Base-by-base conservation (phyloP, 2,888 invertebrate genomes). In the Agonopterix arenella region DNA sequence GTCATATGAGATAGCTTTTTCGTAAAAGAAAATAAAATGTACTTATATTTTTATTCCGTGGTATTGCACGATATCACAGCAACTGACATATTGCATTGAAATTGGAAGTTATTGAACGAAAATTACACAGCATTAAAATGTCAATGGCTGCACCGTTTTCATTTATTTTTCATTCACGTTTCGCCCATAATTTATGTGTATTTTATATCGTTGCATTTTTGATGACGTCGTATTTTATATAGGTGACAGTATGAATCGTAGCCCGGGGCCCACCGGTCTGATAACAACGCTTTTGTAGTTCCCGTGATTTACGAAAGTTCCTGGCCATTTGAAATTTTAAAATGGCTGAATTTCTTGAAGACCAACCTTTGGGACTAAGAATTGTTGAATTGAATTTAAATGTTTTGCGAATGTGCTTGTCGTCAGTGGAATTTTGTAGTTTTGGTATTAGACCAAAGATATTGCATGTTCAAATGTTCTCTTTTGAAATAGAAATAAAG, bases 171-270 rank as follows among this genome's bases (percentile, higher is more conserved):
- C 65, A 66, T 63, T 61, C 61, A 55, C 56, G 54, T 58, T 44
- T 5, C 28, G 54, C 58, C 53, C 52, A 65, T 70, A 69, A 71
- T 68, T 72, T 69, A 71, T 73, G 69, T 70, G 69, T 70, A 66
- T 57, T 62, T 60, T 61, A 67, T 68, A 68, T 66, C 66, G 67
- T 62, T 74, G 71, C 68, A 73, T 73, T 70, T 75, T 74, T 75
- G 73, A 76, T 75, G 73, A 70, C 63, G 60, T 58, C 54, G 60
- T 70, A 73, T 69, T 73, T 70, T 70, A 72, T 68, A 66, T 66
- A 64, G 66, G 60, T 60, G 70, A 66, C 68, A 67, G 61, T 58
- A 62, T 54, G 59, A 63, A 67, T 60, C 62, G 61, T 49, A 38
- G 58, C 63, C 56, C 50, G 55, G 54, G 60, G 64, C 62, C 53